phyloP scores from a whole-genome alignment of 2,888 invertebrate genomes.

The Ophion obscuratus region DNA sequence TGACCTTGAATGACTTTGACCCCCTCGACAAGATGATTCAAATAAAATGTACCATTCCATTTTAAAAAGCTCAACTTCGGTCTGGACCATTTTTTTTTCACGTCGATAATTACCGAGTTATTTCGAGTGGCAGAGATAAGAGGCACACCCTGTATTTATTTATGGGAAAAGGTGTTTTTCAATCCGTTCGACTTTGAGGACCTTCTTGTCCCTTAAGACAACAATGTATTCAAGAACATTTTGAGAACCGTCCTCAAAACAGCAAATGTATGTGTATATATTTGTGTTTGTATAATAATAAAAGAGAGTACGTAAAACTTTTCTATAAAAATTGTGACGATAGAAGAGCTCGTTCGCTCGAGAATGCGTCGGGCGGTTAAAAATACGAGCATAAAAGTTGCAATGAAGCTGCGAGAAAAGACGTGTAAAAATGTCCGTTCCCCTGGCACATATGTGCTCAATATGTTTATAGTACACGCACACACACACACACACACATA shows the following conservation, averaged over 20 bases:
- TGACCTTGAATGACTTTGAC: too few species aligned
- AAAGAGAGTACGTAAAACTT: slow-evolving; percentile 41
- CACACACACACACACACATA: too few species aligned
- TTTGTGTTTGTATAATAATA: not conserved
- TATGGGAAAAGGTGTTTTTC: not conserved
- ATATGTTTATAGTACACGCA: slow-evolving; percentile 4
- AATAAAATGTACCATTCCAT: too few species aligned
- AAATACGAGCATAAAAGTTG: slow-evolving; percentile 54
- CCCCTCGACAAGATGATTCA: too few species aligned
- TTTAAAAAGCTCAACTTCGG: too few species aligned
- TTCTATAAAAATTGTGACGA: slow-evolving; percentile 53
- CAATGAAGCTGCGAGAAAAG: slow-evolving; percentile 26
- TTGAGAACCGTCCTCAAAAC: not conserved
- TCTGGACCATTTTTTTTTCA: too few species aligned
- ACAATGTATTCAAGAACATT: not conserved
- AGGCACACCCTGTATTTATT: not conserved
- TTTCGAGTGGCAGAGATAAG: too few species aligned
- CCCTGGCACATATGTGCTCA: not conserved
- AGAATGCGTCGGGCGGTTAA: slow-evolving; percentile 35
- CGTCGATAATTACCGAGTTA: too few species aligned
- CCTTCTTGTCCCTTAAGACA: not conserved
- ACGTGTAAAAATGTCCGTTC: slow-evolving; percentile 21
- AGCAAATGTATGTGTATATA: not conserved
- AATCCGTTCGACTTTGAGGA: not conserved
- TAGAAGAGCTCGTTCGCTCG: slow-evolving; percentile 38